Conservation (phyloP, 2,113 vertebrate genomes). For the Oryzias javanicus region DNA sequence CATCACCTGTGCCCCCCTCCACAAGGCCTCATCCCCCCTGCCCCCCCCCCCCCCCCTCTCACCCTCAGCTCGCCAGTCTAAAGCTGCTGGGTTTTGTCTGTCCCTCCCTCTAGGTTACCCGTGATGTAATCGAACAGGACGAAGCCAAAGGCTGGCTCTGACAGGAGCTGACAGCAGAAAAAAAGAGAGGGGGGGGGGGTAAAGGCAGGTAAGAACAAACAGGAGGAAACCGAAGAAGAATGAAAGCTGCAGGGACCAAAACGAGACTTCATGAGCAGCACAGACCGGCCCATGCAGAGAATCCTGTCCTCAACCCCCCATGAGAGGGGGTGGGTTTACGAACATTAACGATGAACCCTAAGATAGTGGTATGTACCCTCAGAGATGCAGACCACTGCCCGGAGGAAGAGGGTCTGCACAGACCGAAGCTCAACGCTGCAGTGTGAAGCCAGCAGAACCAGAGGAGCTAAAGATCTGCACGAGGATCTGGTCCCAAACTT, state of each 20-base stretch:
- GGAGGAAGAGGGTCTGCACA: too few relatives aligned
- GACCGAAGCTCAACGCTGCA: too few relatives aligned
- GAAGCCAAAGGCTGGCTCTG: conserved; percentile 82
- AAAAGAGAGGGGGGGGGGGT: conserved; percentile 9
- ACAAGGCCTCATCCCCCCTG: conserved; percentile 53
- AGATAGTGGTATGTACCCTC: too few relatives aligned
- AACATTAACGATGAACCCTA: too few relatives aligned
- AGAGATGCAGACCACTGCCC: too few relatives aligned
- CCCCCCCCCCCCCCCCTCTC: conserved; percentile 19
- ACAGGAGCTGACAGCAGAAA: conserved; percentile 65
- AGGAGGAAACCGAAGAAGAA: conserved; percentile 4
- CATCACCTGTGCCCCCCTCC: conserved; percentile 48
- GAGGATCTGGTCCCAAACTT: too few relatives aligned
- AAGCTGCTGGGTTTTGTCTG: conserved; percentile 68
- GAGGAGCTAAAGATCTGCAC: too few relatives aligned
- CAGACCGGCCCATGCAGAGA: too few relatives aligned
- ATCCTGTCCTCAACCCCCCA: too few relatives aligned
- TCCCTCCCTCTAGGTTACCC: conserved; percentile 73
- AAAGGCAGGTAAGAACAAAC: conserved; percentile 21
- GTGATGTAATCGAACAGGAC: conserved; percentile 86
- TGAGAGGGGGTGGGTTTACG: too few relatives aligned
- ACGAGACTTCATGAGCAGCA: too few relatives aligned
- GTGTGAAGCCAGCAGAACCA: too few relatives aligned
- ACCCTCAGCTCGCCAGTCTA: conserved; percentile 51
- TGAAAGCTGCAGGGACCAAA: background rate